Evolutionary conservation across 1,140 invertebrate species (phyloP).

Genomic region (Triops longicaudatus): DNA sequence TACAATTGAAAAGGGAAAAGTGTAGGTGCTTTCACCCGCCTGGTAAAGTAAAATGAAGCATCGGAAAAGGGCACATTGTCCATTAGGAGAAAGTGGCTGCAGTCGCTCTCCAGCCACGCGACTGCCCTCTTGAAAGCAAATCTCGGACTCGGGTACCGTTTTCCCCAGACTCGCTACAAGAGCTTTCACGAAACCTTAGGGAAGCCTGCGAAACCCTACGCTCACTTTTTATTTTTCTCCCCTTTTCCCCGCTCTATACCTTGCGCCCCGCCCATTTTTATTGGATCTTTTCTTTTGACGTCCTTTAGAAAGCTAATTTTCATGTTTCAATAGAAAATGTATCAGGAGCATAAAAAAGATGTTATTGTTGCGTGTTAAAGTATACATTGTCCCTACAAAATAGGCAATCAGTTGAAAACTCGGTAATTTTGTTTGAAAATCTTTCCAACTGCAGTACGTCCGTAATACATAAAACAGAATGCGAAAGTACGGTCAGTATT

Average conservation of each 20-base stretch:
- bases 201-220: neutral
- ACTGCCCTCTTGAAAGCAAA: neutral
- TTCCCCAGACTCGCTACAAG: neutral
- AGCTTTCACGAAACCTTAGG: neutral
- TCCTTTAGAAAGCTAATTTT: neutral
- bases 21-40: neutral
- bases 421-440: neutral
- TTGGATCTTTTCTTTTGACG: neutral
- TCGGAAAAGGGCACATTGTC: neutral
- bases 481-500: neutral
- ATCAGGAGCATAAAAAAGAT: neutral
- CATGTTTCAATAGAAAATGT: neutral
- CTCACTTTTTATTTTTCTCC: neutral
- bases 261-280: neutral
- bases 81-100: conserved; percentile 1
- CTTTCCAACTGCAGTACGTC: neutral
- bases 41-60: neutral
- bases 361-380: no score
- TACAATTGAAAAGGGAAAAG: neutral
- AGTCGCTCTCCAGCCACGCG: neutral
- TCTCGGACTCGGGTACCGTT: neutral
- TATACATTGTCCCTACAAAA: no score
- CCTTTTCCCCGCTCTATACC: neutral
- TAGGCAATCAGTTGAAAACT: neutral
- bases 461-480: neutral